These are phyloP conservation scores for Salvelinus sp. DNA, from an alignment of 2,113 vertebrate species.

Conservation along the genomic window DNA sequence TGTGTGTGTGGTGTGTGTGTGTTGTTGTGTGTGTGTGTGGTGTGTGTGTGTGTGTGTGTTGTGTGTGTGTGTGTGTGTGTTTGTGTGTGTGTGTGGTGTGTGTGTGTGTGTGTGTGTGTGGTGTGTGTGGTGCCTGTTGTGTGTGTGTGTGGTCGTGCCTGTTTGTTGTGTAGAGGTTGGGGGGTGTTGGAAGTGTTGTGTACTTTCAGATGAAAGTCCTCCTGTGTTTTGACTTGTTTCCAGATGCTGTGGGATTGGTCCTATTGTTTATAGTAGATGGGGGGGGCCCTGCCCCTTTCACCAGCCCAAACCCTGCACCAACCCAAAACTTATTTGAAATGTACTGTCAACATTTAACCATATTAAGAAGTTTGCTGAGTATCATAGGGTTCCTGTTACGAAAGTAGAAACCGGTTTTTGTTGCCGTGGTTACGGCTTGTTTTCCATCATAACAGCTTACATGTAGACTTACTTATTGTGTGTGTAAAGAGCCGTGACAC, in stretches of 20 bases:
- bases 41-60: no score
- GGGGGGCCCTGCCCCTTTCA: conserved; percentile 33
- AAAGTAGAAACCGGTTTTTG: neutral
- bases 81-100: neutral
- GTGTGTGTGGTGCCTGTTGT: no score
- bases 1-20: no score
- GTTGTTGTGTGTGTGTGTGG: no score
- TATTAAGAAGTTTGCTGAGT: neutral
- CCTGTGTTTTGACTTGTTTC: conserved; percentile 39
- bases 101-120: conserved; percentile 9
- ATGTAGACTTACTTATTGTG: conserved; percentile 32
- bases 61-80: no score
- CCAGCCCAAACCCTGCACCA: conserved; percentile 43
- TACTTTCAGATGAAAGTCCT: conserved; percentile 32
- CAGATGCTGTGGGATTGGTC: conserved; percentile 26
- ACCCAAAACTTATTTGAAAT: conserved; percentile 41
- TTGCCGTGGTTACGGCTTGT: neutral
- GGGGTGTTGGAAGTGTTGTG: conserved; percentile 8
- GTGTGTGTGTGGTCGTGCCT: neutral
- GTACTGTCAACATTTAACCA: neutral
- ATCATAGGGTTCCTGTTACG: neutral
- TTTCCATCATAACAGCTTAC: conserved; percentile 4
- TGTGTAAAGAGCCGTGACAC: conserved; percentile 31
- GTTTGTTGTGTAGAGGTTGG: neutral
- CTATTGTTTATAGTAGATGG: conserved; percentile 29